Percentiles rank a stretch among this genome's conserved stretches.
Evolutionary conservation across 2,797 vertebrate species (phyloP).

Genomic region (Helarctos malayanus): DNA sequence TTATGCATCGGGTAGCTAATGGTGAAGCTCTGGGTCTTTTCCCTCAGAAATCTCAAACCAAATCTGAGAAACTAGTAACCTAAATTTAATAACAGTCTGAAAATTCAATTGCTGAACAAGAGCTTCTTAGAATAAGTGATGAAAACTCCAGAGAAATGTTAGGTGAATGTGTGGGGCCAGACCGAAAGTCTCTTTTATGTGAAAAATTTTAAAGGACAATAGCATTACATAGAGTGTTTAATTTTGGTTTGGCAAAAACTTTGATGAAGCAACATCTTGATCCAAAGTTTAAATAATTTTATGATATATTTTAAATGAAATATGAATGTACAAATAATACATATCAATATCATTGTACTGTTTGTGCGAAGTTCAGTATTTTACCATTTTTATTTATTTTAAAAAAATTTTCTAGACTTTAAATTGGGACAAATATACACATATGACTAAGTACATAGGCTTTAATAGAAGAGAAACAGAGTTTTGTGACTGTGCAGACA

Average conservation of each 20-base stretch:
- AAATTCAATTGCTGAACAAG: constrained; percentile 83
- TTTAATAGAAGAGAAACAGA: background rate
- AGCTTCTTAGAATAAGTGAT: constrained; percentile 67
- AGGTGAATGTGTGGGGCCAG: constrained; percentile 50
- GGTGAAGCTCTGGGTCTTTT: constrained; percentile 82
- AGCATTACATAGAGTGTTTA: background rate
- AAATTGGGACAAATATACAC: background rate
- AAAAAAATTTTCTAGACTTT: background rate
- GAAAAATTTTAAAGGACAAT: background rate
- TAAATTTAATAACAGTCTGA: constrained; percentile 73
- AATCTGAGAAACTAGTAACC: constrained; percentile 83
- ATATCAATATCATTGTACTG: background rate
- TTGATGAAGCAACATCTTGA: constrained; percentile 9
- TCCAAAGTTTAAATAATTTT: constrained; percentile 52
- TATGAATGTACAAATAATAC: background rate
- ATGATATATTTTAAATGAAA: background rate
- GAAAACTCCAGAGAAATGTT: constrained; percentile 67
- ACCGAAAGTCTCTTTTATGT: constrained; percentile 62
- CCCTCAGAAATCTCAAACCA: constrained; percentile 83
- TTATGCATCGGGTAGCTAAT: constrained; percentile 75
- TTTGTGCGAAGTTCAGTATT: background rate
- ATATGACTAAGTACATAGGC: background rate
- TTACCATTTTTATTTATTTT: constrained; percentile 3
- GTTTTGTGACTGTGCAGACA: background rate
- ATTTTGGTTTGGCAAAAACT: background rate